Conservation (phyloP, 2,113 vertebrate genomes). For the Malurus cyaneus region DNA sequence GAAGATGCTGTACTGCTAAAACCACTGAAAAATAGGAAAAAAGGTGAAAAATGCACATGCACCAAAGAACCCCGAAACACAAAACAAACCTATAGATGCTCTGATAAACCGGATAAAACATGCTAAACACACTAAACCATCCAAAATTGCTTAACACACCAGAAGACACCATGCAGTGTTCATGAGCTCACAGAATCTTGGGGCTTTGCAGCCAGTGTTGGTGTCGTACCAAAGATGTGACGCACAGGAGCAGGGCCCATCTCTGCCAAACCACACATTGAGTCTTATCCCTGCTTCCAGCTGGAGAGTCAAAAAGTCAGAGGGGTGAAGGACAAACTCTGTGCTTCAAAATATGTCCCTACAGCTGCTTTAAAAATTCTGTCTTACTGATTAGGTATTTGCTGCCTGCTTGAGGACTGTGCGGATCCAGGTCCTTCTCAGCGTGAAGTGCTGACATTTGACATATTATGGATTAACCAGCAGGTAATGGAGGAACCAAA, state of each 20-base stretch:
- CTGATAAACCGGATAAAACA: neutral
- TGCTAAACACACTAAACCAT: neutral
- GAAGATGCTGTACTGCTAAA: neutral
- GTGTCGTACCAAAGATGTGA: neutral
- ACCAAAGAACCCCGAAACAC: neutral
- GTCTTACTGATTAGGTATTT: neutral
- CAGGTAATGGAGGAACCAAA: neutral
- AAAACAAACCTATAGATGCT: neutral
- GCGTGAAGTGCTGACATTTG: neutral
- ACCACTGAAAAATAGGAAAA: neutral
- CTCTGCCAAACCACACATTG: accelerated
- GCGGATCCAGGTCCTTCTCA: neutral
- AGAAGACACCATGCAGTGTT: neutral
- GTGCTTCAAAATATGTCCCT: neutral
- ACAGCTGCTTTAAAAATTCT: neutral
- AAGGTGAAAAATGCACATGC: accelerated
- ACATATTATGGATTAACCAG: neutral
- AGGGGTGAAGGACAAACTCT: neutral
- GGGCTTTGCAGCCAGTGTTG: neutral
- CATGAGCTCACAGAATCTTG: neutral
- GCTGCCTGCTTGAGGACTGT: neutral
- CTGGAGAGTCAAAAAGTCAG: neutral
- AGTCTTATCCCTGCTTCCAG: neutral
- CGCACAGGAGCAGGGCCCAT: neutral
- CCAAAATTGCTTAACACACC: neutral